These are phyloP conservation scores for Achatina immaculata DNA, from an alignment of 1,140 invertebrate species.

Conservation along the genomic window DNA sequence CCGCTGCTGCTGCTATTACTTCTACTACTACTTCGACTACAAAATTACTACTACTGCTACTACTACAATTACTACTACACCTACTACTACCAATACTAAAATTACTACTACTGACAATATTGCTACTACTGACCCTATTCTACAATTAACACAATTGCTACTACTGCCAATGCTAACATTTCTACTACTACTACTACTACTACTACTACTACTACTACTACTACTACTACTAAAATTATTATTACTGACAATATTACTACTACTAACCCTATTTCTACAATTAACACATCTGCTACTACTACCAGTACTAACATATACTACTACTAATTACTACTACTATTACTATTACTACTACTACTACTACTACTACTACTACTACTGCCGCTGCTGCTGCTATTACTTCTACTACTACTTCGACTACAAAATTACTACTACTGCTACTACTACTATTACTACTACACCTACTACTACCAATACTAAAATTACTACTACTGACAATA, in stretches of 20 bases:
- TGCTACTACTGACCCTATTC: background rate
- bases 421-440: conserved; percentile 17
- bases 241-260: conserved; percentile 9
- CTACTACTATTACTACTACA: conserved; percentile 14
- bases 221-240: conserved; percentile 20
- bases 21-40: background rate
- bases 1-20: conserved; percentile 17
- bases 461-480: conserved; percentile 6
- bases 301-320: background rate
- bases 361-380: conserved; percentile 9
- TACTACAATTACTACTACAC: background rate
- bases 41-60: background rate
- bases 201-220: conserved; percentile 29
- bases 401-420: conserved; percentile 22
- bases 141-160: background rate
- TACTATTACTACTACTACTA: conserved; percentile 6
- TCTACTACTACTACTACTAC: conserved; percentile 25
- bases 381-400: background rate
- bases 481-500: background rate
- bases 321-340: background rate
- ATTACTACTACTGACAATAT: no score
- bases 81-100: background rate
- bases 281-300: background rate
- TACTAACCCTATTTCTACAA: conserved; percentile 1
- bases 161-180: conserved; percentile 7